Conservation (phyloP, 2,797 vertebrate species). For the Microctenopoma stevenorrisi region DNA sequence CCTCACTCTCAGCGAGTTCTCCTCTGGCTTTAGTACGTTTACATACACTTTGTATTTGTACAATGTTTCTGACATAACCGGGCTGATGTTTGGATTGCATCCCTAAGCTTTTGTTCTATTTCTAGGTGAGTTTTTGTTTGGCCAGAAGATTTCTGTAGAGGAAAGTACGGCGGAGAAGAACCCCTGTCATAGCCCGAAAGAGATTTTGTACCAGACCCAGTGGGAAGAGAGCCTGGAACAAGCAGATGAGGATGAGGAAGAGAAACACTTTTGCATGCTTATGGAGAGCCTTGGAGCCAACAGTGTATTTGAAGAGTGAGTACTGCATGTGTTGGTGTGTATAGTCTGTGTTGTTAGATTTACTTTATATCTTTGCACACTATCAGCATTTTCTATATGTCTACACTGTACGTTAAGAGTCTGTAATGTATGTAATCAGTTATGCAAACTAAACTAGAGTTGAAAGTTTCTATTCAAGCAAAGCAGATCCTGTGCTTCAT, state of each 20-base stretch:
- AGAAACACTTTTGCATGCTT: constrained; percentile 88
- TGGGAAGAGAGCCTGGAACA: constrained; percentile 68
- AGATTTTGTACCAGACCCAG: constrained; percentile 80
- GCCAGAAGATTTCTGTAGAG: constrained; percentile 69
- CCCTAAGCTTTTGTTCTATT: constrained; percentile 10
- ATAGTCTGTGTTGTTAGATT: not conserved
- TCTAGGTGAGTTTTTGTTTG: constrained; percentile 89
- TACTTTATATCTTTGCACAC: constrained; percentile 32
- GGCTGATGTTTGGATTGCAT: not conserved
- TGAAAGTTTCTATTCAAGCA: constrained; percentile 37
- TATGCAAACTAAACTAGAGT: constrained; percentile 49
- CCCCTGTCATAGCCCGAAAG: constrained; percentile 40
- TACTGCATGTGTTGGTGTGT: constrained; percentile 2
- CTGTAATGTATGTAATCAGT: constrained; percentile 45
- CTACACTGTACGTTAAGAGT: constrained; percentile 5
- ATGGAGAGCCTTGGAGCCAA: constrained; percentile 90
- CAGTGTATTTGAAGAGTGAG: constrained; percentile 91
- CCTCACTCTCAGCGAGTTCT: constrained; percentile 92
- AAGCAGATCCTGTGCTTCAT: not conserved
- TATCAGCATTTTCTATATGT: constrained; percentile 18
- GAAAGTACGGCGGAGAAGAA: constrained; percentile 53
- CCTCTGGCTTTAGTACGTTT: constrained; percentile 91
- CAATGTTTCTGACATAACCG: not conserved
- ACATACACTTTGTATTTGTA: constrained; percentile 1
- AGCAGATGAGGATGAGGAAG: constrained; percentile 85